These are phyloP conservation scores for Steinernema scapterisci DNA, from an alignment of 2,888 invertebrate species.

Conservation along the genomic window DNA sequence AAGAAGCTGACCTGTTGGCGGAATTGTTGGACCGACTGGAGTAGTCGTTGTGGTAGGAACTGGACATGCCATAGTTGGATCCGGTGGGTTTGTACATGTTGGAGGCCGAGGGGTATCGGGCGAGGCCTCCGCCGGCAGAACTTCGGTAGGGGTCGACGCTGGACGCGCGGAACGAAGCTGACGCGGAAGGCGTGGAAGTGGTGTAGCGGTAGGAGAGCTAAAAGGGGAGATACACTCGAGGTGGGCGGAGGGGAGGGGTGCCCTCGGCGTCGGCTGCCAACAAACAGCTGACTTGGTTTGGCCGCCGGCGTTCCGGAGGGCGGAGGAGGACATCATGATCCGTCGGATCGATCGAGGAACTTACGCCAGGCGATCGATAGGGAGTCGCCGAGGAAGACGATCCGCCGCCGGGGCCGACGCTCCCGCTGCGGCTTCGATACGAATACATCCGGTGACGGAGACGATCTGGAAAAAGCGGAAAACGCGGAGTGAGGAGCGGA, in stretches of 20 bases:
- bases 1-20: not conserved
- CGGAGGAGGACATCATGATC: no score
- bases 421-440: slow-evolving; percentile 7
- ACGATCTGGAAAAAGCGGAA: no score
- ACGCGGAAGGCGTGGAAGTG: not conserved
- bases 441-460: no score
- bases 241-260: not conserved
- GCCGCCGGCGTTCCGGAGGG: no score
- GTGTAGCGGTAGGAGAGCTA: slow-evolving; percentile 25
- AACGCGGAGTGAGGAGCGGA: not conserved
- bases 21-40: not conserved
- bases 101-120: not conserved
- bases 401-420: slow-evolving; percentile 4
- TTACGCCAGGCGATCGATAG: slow-evolving; percentile 25
- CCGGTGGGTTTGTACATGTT: slow-evolving; percentile 1
- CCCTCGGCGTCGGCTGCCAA: not conserved
- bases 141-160: slow-evolving; percentile 23
- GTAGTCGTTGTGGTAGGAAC: not conserved
- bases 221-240: not conserved
- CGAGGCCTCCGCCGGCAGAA: not conserved
- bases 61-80: slow-evolving; percentile 1
- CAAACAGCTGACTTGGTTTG: slow-evolving; percentile 18
- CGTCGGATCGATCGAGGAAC: slow-evolving; percentile 23
- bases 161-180: slow-evolving; percentile 14
- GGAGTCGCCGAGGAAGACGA: not conserved